A percentile compares a stretch with the other conserved stretches of the same genome.
These are phyloP conservation scores for Horisme vitalbata DNA, from an alignment of 2,888 invertebrate genomes.

Conservation along the genomic window DNA sequence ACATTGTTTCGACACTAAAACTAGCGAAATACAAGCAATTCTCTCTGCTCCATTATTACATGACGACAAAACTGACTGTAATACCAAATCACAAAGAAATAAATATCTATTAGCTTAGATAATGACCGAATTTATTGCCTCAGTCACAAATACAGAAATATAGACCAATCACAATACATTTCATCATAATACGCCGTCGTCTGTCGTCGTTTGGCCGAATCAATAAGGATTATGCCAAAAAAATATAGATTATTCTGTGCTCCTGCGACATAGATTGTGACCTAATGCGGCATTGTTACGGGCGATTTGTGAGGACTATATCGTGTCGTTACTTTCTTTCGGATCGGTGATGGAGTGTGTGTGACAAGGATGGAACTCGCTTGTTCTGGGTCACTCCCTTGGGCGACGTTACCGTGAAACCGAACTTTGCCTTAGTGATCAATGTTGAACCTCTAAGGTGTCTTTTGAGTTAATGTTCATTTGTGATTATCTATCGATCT, in stretches of 20 bases:
- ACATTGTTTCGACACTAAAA: constrained; percentile 1
- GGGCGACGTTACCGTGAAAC: constrained; percentile 72
- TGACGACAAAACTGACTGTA: constrained; percentile 35
- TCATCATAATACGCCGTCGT: constrained; percentile 40
- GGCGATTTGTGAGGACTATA: constrained; percentile 61
- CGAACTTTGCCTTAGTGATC: constrained; percentile 71
- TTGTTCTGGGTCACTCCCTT: constrained; percentile 56
- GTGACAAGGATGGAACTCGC: constrained; percentile 56
- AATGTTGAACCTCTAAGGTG: constrained; percentile 68
- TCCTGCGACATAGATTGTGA: constrained; percentile 57
- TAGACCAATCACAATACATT: constrained; percentile 45
- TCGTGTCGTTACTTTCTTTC: constrained; percentile 56
- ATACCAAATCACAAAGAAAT: constrained; percentile 43
- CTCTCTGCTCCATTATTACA: constrained; percentile 27
- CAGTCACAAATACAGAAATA: constrained; percentile 40
- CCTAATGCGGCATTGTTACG: constrained; percentile 67
- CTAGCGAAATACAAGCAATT: constrained; percentile 12
- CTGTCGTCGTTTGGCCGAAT: constrained; percentile 43
- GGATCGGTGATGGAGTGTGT: constrained; percentile 50
- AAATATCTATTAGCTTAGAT: constrained; percentile 49
- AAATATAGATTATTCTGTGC: constrained; percentile 50
- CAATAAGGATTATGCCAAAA: constrained; percentile 49
- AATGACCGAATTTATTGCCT: constrained; percentile 47
- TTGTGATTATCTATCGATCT: constrained; percentile 57
- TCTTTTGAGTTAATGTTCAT: constrained; percentile 68